A percentile compares a stretch with the other conserved stretches of the same genome.
phyloP scores from a whole-genome alignment of 1,140 invertebrate genomes.

The Notospermus geniculatus region DNA sequence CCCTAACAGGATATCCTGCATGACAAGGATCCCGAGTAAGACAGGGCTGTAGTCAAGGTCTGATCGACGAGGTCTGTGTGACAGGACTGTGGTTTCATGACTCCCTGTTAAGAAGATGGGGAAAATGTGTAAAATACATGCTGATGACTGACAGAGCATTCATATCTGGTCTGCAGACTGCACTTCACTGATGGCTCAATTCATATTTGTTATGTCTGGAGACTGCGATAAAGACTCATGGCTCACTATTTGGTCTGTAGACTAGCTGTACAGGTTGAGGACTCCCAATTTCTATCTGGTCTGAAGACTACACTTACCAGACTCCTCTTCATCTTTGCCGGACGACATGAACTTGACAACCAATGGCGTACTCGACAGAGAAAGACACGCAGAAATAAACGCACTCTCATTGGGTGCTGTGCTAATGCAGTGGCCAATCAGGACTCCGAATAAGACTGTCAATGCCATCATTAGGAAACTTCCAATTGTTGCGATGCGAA shows the following conservation, averaged over 20 bases:
- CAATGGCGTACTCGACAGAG: conserved; percentile 25
- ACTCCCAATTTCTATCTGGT: neutral
- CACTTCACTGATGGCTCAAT: no score
- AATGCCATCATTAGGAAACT: conserved; percentile 11
- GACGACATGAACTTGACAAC: conserved; percentile 15
- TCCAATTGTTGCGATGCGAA: conserved; percentile 10
- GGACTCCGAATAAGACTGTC: conserved; percentile 11
- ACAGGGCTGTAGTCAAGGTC: conserved; percentile 14
- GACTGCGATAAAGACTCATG: no score
- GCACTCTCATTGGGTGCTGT: conserved; percentile 14
- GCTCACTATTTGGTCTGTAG: neutral
- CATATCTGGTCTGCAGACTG: no score
- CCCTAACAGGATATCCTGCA: conserved; percentile 23
- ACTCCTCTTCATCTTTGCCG: neutral
- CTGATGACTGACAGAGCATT: no score
- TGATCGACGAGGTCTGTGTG: neutral
- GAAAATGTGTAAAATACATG: no score
- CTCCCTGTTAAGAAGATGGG: neutral
- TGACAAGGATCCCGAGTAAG: conserved; percentile 20
- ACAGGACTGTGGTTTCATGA: neutral
- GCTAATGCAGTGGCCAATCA: conserved; percentile 8
- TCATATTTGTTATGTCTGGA: no score
- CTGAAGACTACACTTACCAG: neutral
- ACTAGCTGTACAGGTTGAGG: neutral
- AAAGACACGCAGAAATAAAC: conserved; percentile 22